Conservation (phyloP, 2,797 vertebrate species). For the Falco rusticolus region DNA sequence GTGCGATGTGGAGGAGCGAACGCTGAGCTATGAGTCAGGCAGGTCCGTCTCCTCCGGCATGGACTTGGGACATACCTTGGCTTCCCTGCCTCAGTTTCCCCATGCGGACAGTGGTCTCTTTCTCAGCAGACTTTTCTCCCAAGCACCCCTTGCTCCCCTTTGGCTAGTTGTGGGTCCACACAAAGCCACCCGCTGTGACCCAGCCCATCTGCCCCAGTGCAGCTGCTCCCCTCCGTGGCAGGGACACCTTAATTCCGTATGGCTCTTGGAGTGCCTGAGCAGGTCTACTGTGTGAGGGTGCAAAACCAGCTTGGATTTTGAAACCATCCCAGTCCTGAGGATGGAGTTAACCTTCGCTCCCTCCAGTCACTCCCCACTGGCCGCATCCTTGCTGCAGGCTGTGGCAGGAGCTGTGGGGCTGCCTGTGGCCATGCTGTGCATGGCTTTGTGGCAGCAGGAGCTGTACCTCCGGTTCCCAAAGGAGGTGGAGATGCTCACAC, state of each 20-base stretch:
- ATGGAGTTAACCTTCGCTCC: not conserved
- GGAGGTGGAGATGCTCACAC: slow-evolving; percentile 76
- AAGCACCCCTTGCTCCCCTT: not conserved
- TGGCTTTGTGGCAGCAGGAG: slow-evolving; percentile 79
- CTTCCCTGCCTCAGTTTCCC: not conserved
- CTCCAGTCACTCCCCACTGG: not conserved
- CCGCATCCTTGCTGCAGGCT: slow-evolving; percentile 61
- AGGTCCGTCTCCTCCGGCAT: not conserved
- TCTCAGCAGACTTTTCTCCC: not conserved
- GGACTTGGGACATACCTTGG: not conserved
- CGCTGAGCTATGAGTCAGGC: not conserved
- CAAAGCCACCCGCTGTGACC: not conserved
- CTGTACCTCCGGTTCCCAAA: slow-evolving; percentile 73
- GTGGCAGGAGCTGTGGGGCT: slow-evolving; percentile 66
- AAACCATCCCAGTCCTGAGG: not conserved
- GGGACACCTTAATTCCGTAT: not conserved
- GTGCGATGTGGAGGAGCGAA: not conserved
- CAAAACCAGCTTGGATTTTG: not conserved
- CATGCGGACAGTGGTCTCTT: not conserved
- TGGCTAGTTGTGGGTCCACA: not conserved
- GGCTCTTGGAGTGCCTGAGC: not conserved
- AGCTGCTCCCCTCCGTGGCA: not conserved
- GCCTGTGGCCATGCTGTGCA: slow-evolving; percentile 72
- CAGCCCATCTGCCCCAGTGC: not conserved
- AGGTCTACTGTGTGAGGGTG: rapidly evolving